Evolutionary conservation across 2,888 invertebrate species (phyloP), one percentile per base, ranked within the genome.

Genomic region (Poecilus cupreus): DNA sequence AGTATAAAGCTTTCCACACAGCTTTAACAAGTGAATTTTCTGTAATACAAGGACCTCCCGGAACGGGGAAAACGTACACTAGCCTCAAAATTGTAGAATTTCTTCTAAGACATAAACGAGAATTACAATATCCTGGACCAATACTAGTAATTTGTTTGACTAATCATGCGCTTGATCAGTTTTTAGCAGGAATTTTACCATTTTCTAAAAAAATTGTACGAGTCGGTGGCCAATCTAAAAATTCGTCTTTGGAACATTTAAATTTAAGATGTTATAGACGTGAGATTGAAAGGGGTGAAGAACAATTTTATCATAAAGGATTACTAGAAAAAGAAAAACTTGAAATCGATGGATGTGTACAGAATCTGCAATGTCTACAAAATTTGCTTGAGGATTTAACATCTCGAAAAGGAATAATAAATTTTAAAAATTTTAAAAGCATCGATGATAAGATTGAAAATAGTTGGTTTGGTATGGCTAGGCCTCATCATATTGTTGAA

Each of bases 101-200:
- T 0, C 86, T 96, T 32, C 88, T 95, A 0, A 89, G 90, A 82
- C 95, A 94, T 86, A 83, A 84, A 43, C 60, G 83, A 0, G 26
- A 83, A 2, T 89, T 89, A 89, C 5, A 57, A 3, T 72, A 37
- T 22, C 0, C 6, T 24, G 89, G 89, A 2, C 94, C 95, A 0
- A 94, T 96, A 87, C 89, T 96, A 6, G 90, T 97, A 0, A 93
- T 97, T 20, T 95, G 96, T 85, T 96, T 93, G 87, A 96, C 96
- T 5, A 97, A 97, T 89, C 96, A 96, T 87, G 96, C 96, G 3
- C 89, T 97, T 57, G 96, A 97, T 89, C 96, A 96, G 87, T 96
- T 97, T 87, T 88, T 97, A 43, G 93, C 95, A 87, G 94, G 94
- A 6, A 89, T 95, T 8, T 85, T 93, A 0, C 85, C 88, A 24